Percentiles rank a stretch among this genome's conserved stretches.
Conservation (phyloP, 2,113 vertebrate species). For the Labrus mixtus region DNA sequence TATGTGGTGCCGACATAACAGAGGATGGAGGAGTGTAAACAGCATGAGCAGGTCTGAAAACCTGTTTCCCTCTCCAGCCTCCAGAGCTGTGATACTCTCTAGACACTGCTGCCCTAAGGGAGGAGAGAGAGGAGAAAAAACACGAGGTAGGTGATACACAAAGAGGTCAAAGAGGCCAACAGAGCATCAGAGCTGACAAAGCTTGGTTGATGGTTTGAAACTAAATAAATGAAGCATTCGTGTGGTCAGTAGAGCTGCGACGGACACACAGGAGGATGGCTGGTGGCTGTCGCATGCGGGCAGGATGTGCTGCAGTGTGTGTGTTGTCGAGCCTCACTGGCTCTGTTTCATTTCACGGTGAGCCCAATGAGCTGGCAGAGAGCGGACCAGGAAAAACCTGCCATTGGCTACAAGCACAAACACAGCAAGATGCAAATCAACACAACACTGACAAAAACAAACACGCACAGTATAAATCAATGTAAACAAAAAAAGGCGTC, state of each 20-base stretch:
- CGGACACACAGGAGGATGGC: slow-evolving; percentile 3
- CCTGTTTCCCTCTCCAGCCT: slow-evolving; percentile 5
- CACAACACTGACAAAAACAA: background rate
- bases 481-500: background rate
- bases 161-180: background rate
- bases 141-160: background rate
- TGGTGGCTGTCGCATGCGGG: slow-evolving; percentile 31
- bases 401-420: slow-evolving; percentile 2
- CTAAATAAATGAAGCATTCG: slow-evolving; percentile 5
- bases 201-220: slow-evolving; percentile 11
- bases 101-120: background rate
- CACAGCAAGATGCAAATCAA: slow-evolving; percentile 2
- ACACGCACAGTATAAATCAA: background rate
- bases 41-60: background rate
- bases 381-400: slow-evolving; percentile 35
- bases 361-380: slow-evolving; percentile 50
- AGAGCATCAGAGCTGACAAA: background rate
- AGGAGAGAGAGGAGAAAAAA: background rate
- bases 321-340: slow-evolving; percentile 56
- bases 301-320: slow-evolving; percentile 46
- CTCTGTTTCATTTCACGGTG: slow-evolving; percentile 50
- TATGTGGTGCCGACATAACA: background rate
- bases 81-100: background rate
- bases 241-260: slow-evolving; percentile 15
- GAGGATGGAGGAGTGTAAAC: slow-evolving; percentile 3